Base-by-base conservation (phyloP, 2,797 vertebrate species). In the Apogon talboti region DNA sequence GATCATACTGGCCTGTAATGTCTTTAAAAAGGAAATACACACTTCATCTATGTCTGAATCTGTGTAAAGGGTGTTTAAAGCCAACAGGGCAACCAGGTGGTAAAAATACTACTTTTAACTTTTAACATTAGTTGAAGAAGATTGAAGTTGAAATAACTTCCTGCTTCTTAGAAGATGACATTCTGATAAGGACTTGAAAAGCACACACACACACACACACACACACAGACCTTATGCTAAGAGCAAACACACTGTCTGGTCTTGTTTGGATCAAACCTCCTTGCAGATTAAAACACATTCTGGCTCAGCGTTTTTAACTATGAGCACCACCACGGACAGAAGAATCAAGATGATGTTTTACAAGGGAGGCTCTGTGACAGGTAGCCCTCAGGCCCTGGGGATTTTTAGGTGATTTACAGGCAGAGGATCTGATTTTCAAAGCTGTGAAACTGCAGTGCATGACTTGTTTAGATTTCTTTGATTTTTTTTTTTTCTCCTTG, bases 241-340 rank as follows among this genome's bases (percentile, higher is more conserved):
- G 66, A 89, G 79, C 80, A 90, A 90, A 90, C 65, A 50, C 15
- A 61, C 70, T 83, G 82, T 87, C 83, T 81, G 67, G 71, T 79
- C 71, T 83, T 83, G 69, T 89, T 79, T 78, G 70, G 71, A 84
- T 91, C 85, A 91, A 89, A 83, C 75, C 61, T 57, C 43, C 54
- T 73, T 14, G 62, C 65, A 81, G 63, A 89, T 90, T 86, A 74
- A 82, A 85, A 71, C 79, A 63, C 55, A 77, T 87, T 85, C 66
- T 60, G 45, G 47, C 45, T 74, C 48, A 38, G 60, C 63, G 59
- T 59, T 79, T 90, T 87, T 59, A 85, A 76, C 87, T 71, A 35
- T 64, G 35, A 84, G 46, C 82, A 61, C 71, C 71, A 42, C 64
- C 49, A 79, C 77, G 81, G 68, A 69, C 30, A 48, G 66, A 77